Percentiles rank a stretch among this genome's conserved stretches.
phyloP scores from a whole-genome alignment of 2,888 invertebrate genomes.

The Zhengitettix transpicula region DNA sequence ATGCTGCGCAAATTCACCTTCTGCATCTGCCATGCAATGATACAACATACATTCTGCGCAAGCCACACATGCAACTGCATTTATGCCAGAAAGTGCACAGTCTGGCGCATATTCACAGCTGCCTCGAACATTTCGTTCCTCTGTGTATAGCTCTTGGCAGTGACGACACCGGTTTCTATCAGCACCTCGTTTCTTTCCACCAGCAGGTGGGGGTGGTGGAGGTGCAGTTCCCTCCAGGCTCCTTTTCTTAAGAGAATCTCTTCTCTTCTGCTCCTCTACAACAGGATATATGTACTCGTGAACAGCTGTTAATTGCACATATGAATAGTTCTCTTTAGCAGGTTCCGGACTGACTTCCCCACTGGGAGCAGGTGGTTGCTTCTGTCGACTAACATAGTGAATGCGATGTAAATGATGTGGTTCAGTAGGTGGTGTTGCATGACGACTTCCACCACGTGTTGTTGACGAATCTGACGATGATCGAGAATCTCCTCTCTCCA shows the following conservation, averaged over 20 bases:
- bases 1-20: conserved; percentile 70
- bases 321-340: conserved; percentile 50
- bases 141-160: conserved; percentile 65
- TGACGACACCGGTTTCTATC: conserved; percentile 41
- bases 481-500: conserved; percentile 61
- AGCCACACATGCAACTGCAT: conserved; percentile 66
- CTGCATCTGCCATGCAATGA: conserved; percentile 83
- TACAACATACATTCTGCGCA: conserved; percentile 83
- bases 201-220: conserved; percentile 24
- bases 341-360: conserved; percentile 18
- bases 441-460: conserved; percentile 22
- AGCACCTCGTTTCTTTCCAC: conserved; percentile 23
- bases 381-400: conserved; percentile 36
- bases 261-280: conserved; percentile 34
- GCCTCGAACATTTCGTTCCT: conserved; percentile 73
- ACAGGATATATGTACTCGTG: conserved; percentile 82
- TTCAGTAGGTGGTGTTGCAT: conserved; percentile 18
- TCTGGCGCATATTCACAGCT: conserved; percentile 79
- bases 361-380: conserved; percentile 15
- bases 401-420: conserved; percentile 34
- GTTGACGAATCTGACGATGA: conserved; percentile 53
- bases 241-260: conserved; percentile 47
- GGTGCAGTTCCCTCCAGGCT: conserved; percentile 30
- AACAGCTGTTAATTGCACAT: conserved; percentile 65
- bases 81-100: conserved; percentile 59